These are phyloP conservation scores for Epirrita christyi DNA, from an alignment of 2,888 invertebrate genomes.

Conservation along the genomic window DNA sequence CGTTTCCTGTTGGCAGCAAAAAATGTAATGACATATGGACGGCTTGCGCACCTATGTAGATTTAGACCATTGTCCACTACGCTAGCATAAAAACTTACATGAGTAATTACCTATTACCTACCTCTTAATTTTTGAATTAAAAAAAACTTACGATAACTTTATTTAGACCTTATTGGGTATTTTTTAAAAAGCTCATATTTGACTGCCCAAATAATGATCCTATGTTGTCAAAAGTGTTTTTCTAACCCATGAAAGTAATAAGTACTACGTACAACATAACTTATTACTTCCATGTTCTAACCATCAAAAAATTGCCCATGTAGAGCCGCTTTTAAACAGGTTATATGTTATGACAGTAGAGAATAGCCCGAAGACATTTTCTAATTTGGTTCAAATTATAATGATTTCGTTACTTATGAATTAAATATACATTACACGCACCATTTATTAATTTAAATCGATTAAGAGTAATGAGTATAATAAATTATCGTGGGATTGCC, in stretches of 20 bases:
- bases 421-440: constrained; percentile 32
- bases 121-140: no score
- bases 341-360: constrained; percentile 25
- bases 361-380: constrained; percentile 32
- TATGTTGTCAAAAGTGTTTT: no score
- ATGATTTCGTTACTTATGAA: constrained; percentile 27
- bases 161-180: no score
- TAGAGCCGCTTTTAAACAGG: not conserved
- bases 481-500: not conserved
- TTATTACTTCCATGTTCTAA: no score
- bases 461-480: no score
- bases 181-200: no score
- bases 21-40: constrained; percentile 36
- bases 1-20: constrained; percentile 51
- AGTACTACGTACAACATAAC: no score
- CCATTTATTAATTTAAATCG: constrained; percentile 24
- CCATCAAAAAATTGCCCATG: no score
- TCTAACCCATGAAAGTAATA: no score
- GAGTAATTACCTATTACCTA: no score
- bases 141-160: no score
- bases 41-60: constrained; percentile 8
- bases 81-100: constrained; percentile 1
- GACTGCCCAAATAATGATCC: not conserved
- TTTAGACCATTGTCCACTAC: constrained; percentile 22
- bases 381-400: constrained; percentile 34